Evolutionary conservation across 1,140 invertebrate species (phyloP), one percentile per base, ranked within the genome.

Genomic region (Calephelis virginiensis): DNA sequence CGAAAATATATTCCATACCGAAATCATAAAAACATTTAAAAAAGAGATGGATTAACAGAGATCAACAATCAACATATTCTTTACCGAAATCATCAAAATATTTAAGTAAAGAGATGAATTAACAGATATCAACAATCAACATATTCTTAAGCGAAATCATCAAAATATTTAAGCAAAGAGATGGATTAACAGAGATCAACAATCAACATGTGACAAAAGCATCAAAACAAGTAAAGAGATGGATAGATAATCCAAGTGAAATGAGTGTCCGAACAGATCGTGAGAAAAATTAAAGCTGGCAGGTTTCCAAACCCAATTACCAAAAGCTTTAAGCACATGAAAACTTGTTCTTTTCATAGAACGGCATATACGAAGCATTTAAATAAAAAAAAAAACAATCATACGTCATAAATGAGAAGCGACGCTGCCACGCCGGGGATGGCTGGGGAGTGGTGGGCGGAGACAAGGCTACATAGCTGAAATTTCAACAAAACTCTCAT

Each of bases 401-500:
- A 66, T 83, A 83, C 81, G 69, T 67, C 67, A 81, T 60, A 63
- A 62, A 65, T 61, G 80, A 81, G 63, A 71, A 77, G 68, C 78
- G 80, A 28, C 74, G 78, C 28, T 75, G 68, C 80, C 81, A 83
- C 47, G 81, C 78, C 66, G 81, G 78, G 47, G 72, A 70, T 45
- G 74, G 71, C 56, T 69, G 72, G n/a, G 75, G 73, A 63, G 75
- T 81, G 70, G 73, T 61, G 63, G 80, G 73, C 70, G 76, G 68
- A 71, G 74, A 80, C 76, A 78, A 72, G 72, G 70, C 70, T 75
- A 77, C 71, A 61, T 77, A 75, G 69, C 81, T 83, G 79, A 75
- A 81, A 83, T 76, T 67, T 75, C 66, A 77, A 79, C 71, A 75
- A 71, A 74, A 71, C 72, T 73, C 53, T 74, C 63, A 78, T 73